Evolutionary conservation across 2,888 invertebrate genomes (phyloP), one percentile per base, ranked within the genome.

Genomic region (Diachrysia chrysitis): DNA sequence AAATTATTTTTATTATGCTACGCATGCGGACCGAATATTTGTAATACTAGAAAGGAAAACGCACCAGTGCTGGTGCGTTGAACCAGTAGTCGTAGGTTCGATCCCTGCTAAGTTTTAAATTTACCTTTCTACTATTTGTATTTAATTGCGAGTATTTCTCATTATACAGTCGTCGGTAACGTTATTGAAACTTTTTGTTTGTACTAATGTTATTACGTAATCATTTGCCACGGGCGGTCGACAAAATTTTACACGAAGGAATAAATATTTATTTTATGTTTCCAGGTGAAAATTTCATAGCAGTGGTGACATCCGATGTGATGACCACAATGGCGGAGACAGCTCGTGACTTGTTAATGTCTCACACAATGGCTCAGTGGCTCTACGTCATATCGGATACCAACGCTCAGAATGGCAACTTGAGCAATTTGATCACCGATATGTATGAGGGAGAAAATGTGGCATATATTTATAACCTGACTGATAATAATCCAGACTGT

Each of bases 391-490:
- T 98, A 60, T 95, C 97, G 0, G 97, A 97, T 66, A 96, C 96
- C 0, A 90, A 95, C 65, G 85, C 82, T 0, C 89, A 89, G 4
- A 90, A 92, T 4, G 92, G 93, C 0, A 96, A 97, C 82, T 85
- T 97, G 6, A 90, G 96, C 0, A 92, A 92, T 19, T 94, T 97
- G 25, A 93, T 96, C 53, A 95, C 96, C 73, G 90, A 96, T 0
- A 89, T 97, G 29, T 95, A 94, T 16, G 98, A 98, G 87, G 98
- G 98, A 0, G 97, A 97, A 82, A 98, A 98, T 87, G 92, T 98
- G 10, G 98, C 98, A 0, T 98, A 97, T 84, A 95, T 97, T 17
- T 96, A 97, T 73, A 98, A 98, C 86, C 92, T 95, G 21, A 97
- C 98, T 0, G 90, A 91, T 17, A 89, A 91, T 35, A 82, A 87